Conservation (phyloP, 2,113 vertebrate genomes). For the Ginglymostoma cirratum region DNA sequence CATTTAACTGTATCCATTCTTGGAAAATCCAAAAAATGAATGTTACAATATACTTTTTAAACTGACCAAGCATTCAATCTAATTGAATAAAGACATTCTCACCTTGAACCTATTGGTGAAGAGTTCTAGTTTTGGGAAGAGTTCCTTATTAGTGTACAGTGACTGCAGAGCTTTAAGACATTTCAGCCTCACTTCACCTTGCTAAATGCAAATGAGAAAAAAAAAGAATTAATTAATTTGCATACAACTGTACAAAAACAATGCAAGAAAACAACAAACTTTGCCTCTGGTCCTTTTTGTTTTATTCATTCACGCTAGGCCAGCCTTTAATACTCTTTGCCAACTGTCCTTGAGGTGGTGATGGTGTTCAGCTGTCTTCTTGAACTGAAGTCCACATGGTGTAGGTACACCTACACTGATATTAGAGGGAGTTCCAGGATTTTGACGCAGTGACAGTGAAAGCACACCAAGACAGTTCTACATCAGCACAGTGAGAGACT, state of each 20-base stretch:
- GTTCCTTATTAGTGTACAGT: slow-evolving; percentile 92
- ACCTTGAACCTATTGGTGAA: slow-evolving; percentile 99
- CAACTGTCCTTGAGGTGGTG: no score
- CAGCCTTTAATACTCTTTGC: no score
- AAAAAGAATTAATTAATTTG: slow-evolving; percentile 10
- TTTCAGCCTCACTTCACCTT: slow-evolving; percentile 98
- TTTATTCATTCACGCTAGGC: background rate
- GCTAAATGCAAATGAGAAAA: slow-evolving; percentile 57
- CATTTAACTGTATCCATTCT: background rate
- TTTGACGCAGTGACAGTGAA: no score
- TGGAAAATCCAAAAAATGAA: background rate
- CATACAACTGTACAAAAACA: background rate
- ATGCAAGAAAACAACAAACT: background rate
- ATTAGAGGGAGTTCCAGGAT: no score
- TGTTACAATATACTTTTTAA: background rate
- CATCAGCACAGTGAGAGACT: no score
- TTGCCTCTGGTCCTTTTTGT: background rate
- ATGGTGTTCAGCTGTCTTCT: no score
- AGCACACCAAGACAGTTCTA: no score
- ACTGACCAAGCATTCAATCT: background rate
- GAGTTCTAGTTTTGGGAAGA: slow-evolving; percentile 93
- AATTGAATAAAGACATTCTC: slow-evolving; percentile 42
- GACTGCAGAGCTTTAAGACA: slow-evolving; percentile 97
- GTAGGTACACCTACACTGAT: no score
- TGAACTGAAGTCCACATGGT: no score